A percentile compares a stretch with the other conserved stretches of the same genome.
Conservation (phyloP, 2,113 vertebrate genomes). For the Syrmaticus mikado region DNA sequence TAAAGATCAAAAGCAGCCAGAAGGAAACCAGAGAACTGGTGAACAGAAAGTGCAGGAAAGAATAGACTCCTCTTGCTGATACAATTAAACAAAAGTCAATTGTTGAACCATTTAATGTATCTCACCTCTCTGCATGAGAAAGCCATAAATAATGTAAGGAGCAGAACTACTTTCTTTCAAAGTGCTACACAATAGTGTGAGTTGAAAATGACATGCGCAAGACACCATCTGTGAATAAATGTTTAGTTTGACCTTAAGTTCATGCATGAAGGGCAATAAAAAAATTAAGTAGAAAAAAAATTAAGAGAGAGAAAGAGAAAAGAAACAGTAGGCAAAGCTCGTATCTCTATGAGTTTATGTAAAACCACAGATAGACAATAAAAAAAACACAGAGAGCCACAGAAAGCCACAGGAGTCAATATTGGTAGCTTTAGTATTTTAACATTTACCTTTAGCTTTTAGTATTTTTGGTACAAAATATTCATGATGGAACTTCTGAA, state of each 20-base stretch:
- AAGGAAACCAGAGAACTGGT: background rate
- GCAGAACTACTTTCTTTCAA: background rate
- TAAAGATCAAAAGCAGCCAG: slow-evolving; percentile 17
- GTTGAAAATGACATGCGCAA: slow-evolving; percentile 29
- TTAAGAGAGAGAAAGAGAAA: background rate
- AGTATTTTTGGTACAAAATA: background rate
- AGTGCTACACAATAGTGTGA: slow-evolving; percentile 8
- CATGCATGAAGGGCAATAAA: background rate
- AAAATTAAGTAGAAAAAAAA: background rate
- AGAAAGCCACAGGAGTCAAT: background rate
- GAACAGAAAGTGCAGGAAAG: slow-evolving; percentile 23
- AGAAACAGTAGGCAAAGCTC: background rate
- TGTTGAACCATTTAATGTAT: slow-evolving; percentile 58
- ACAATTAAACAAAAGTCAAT: slow-evolving; percentile 46
- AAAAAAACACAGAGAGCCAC: too few species aligned
- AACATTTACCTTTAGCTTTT: background rate
- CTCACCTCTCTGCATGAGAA: slow-evolving; percentile 46
- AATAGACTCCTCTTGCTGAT: slow-evolving; percentile 37
- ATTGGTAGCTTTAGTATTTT: background rate
- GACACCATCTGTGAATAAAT: background rate
- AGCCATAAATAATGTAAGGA: slow-evolving; percentile 60
- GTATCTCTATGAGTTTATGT: background rate
- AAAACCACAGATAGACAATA: background rate
- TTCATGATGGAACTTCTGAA: background rate
- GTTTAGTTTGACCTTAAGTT: background rate